Evolutionary conservation across 2,888 invertebrate genomes (phyloP).

Genomic region (Margaritifera margaritifera): DNA sequence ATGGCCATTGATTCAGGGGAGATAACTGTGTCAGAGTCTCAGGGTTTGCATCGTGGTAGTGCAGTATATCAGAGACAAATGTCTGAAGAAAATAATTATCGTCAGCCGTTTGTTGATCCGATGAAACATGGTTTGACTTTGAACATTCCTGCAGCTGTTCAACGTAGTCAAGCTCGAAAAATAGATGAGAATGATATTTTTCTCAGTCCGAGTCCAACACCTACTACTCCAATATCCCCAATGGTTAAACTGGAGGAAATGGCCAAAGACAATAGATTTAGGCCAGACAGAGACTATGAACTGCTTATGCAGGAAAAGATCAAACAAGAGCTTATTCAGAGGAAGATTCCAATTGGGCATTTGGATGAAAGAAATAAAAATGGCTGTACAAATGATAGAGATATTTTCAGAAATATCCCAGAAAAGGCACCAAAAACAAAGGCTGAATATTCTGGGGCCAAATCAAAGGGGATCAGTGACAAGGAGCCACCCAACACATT

Average conservation of each 20-base stretch:
- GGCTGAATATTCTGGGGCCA: conserved; percentile 3
- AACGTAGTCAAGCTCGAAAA: conserved; percentile 8
- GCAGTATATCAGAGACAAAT: conserved; percentile 28
- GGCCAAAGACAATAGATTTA: conserved; percentile 32
- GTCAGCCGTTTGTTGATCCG: conserved; percentile 15
- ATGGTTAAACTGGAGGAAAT: conserved; percentile 47
- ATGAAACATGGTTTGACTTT: conserved; percentile 28
- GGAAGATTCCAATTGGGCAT: conserved; percentile 3
- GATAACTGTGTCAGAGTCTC: conserved; percentile 7
- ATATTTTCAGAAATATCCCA: not conserved
- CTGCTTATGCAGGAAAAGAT: conserved; percentile 49
- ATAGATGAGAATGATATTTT: conserved; percentile 21
- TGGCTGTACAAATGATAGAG: not conserved
- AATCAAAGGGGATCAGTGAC: conserved; percentile 5
- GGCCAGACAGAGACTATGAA: conserved; percentile 45
- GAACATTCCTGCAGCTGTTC: conserved; percentile 24
- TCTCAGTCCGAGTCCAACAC: conserved; percentile 45
- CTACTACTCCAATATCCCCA: conserved; percentile 29
- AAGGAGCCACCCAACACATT: conserved; percentile 48
- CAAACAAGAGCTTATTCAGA: conserved; percentile 29
- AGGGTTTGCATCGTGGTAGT: conserved; percentile 21
- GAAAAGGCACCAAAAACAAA: not conserved
- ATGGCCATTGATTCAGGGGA: conserved; percentile 14
- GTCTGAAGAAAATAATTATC: conserved; percentile 31
- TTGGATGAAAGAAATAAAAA: conserved; percentile 2